Percentiles rank a stretch among this genome's conserved stretches.
Conservation (phyloP, 2,113 vertebrate species). For the Heterotilapia buettikoferi region DNA sequence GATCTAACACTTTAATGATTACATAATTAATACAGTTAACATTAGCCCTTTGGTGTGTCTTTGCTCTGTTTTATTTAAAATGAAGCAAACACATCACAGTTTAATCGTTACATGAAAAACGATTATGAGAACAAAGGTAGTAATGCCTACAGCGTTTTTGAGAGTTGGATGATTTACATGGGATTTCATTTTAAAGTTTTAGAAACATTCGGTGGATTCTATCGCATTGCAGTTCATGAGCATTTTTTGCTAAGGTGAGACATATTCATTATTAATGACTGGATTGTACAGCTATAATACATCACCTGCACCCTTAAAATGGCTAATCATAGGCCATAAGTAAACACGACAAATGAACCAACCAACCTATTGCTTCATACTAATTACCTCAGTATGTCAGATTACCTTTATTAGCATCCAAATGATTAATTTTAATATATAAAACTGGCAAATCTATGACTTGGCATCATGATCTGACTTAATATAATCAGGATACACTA, state of each 20-base stretch:
- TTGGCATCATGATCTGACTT: not conserved
- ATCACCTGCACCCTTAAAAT: slow-evolving; percentile 59
- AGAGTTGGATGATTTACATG: slow-evolving; percentile 9
- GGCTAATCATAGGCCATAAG: slow-evolving; percentile 68
- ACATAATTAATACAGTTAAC: slow-evolving; percentile 32
- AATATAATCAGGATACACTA: not conserved
- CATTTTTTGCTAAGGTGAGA: slow-evolving; percentile 54
- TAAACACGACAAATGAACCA: slow-evolving; percentile 70
- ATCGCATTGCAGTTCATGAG: slow-evolving; percentile 48
- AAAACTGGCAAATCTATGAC: slow-evolving; percentile 6
- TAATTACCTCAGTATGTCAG: slow-evolving; percentile 62
- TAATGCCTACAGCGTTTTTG: not conserved
- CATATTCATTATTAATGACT: slow-evolving; percentile 61
- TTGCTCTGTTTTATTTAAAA: not conserved
- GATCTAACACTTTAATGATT: slow-evolving; percentile 19
- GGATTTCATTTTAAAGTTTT: slow-evolving; percentile 44
- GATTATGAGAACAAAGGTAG: slow-evolving; percentile 4
- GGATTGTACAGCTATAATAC: slow-evolving; percentile 47
- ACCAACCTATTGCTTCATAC: slow-evolving; percentile 52
- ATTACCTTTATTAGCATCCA: slow-evolving; percentile 54
- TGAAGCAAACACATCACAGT: not conserved
- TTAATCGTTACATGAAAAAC: not conserved
- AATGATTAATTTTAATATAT: slow-evolving; percentile 24
- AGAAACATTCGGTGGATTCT: slow-evolving; percentile 9
- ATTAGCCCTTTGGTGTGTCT: not conserved